phyloP scores from a whole-genome alignment of 2,888 invertebrate species.

The Oeneis ivallda region DNA sequence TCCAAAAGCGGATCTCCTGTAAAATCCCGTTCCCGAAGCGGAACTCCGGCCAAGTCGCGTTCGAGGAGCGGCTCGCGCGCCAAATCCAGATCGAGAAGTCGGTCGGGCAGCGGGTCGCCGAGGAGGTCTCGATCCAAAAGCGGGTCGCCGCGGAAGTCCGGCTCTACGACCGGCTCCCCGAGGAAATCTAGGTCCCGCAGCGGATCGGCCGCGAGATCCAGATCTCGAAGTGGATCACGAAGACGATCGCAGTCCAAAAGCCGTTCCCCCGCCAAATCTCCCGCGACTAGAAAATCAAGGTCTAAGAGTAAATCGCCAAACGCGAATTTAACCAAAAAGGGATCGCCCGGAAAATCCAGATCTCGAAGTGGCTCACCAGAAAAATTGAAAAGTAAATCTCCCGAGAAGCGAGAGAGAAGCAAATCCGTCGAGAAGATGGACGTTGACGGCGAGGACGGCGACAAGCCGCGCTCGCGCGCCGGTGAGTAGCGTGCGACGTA shows the following conservation, averaged over 20 bases:
- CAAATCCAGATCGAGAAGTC: constrained; percentile 40
- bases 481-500: constrained; percentile 24
- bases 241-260: constrained; percentile 42
- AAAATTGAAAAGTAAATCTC: constrained; percentile 44
- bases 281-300: constrained; percentile 36
- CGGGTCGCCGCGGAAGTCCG: constrained; percentile 39
- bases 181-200: constrained; percentile 43
- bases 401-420: constrained; percentile 38
- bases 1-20: constrained; percentile 45
- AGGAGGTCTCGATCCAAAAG: constrained; percentile 46
- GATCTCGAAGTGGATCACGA: constrained; percentile 47
- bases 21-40: constrained; percentile 45
- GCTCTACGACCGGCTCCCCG: constrained; percentile 39
- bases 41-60: constrained; percentile 41
- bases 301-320: constrained; percentile 39
- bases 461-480: constrained; percentile 39
- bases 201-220: constrained; percentile 43
- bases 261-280: constrained; percentile 32
- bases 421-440: constrained; percentile 50
- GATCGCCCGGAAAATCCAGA: constrained; percentile 30
- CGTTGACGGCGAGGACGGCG: constrained; percentile 42
- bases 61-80: constrained; percentile 46
- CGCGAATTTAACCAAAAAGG: constrained; percentile 7
- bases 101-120: constrained; percentile 37
- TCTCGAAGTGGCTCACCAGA: constrained; percentile 38